A percentile compares a stretch with the other conserved stretches of the same genome.
phyloP scores from a whole-genome alignment of 1,140 invertebrate species.

The Patella vulgata region DNA sequence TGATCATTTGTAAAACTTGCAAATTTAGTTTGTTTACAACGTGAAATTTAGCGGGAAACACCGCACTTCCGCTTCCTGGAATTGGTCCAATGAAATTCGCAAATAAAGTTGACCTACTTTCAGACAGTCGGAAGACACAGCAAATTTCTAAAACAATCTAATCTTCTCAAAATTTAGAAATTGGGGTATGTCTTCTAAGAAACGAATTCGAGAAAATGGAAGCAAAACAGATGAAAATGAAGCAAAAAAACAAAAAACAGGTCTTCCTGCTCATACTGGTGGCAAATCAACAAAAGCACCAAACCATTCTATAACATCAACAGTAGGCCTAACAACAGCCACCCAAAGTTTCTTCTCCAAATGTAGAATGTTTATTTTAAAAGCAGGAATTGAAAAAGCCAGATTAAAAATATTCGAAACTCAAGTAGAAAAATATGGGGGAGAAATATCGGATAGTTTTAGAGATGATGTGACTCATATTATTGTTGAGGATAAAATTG shows the following conservation, averaged over 20 bases:
- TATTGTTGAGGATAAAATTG: conserved; percentile 60
- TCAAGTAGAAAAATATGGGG: conserved; percentile 55
- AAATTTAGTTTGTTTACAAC: no score
- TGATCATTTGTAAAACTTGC: no score
- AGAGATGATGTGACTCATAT: conserved; percentile 44
- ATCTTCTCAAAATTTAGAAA: no score
- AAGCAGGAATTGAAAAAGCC: conserved; percentile 60
- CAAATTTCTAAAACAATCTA: no score
- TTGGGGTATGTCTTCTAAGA: conserved; percentile 18
- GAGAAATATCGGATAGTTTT: conserved; percentile 29
- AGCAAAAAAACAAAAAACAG: no score
- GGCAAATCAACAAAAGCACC: conserved; percentile 11
- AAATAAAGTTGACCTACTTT: no score
- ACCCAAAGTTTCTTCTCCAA: conserved; percentile 22
- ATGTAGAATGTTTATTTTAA: conserved; percentile 47
- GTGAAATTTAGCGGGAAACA: no score
- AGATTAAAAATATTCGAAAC: conserved; percentile 57
- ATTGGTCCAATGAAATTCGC: no score
- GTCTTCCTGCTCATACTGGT: no score
- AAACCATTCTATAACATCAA: neutral
- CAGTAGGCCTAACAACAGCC: neutral
- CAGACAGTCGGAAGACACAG: no score
- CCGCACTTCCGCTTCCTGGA: no score
- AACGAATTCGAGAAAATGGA: conserved; percentile 7
- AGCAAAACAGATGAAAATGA: no score